Conservation (phyloP, 2,113 vertebrate species). For the Antennarius striatus region DNA sequence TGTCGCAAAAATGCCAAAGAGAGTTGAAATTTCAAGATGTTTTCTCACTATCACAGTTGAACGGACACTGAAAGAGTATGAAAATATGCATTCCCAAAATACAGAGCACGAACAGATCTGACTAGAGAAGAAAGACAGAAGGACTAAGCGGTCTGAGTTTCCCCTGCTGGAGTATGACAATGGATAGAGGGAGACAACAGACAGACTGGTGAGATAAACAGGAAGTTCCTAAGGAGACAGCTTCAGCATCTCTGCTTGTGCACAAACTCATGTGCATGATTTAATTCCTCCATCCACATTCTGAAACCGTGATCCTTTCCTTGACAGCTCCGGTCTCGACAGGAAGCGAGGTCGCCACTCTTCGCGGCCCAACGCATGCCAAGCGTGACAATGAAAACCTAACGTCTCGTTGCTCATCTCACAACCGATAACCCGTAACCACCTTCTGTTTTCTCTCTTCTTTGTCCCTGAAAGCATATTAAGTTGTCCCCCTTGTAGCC, state of each 20-base stretch:
- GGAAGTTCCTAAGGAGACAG: constrained; percentile 16
- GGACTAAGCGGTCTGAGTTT: constrained; percentile 3
- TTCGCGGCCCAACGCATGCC: constrained; percentile 55
- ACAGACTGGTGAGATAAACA: constrained; percentile 21
- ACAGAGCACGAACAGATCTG: background rate
- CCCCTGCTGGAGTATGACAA: constrained; percentile 17
- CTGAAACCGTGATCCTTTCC: constrained; percentile 15
- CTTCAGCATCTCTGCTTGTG: background rate
- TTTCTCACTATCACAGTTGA: background rate
- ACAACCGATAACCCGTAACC: constrained; percentile 58
- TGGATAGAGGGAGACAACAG: constrained; percentile 3
- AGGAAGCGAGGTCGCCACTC: constrained; percentile 61
- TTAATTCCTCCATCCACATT: constrained; percentile 6
- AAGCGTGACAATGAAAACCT: constrained; percentile 58
- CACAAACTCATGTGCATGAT: constrained; percentile 19
- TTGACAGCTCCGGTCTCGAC: constrained; percentile 59
- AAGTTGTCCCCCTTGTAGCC: constrained; percentile 34
- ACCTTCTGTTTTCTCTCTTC: constrained; percentile 40
- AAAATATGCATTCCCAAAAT: background rate
- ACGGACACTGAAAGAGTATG: background rate
- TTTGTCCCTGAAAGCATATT: constrained; percentile 50
- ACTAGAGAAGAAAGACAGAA: background rate
- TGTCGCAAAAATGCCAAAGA: background rate
- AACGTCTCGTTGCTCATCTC: constrained; percentile 49
- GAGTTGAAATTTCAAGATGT: background rate